These are phyloP conservation scores for Probaryconus sp. DNA, from an alignment of 1,140 invertebrate genomes.

Conservation along the genomic window DNA sequence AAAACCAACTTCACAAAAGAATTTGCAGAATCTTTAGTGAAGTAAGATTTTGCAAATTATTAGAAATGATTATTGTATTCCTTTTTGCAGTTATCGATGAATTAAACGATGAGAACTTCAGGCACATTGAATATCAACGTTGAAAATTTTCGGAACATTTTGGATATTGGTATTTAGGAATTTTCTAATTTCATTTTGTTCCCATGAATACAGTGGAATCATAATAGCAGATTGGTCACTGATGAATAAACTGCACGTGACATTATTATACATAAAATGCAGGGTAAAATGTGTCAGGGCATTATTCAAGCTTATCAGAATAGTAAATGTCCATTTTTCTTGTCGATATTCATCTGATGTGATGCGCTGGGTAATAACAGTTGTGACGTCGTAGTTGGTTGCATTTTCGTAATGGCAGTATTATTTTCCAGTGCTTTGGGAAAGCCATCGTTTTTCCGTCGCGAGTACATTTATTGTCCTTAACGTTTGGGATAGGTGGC, in stretches of 20 bases:
- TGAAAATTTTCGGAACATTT: no score
- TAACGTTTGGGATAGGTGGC: neutral
- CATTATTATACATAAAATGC: neutral
- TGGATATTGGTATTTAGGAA: no score
- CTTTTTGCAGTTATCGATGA: no score
- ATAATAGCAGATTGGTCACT: no score
- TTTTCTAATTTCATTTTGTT: no score
- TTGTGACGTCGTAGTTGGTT: neutral
- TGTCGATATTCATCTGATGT: conserved; percentile 9
- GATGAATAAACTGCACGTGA: conserved; percentile 2
- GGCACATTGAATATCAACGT: no score
- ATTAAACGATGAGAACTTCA: no score
- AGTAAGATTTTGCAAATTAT: no score
- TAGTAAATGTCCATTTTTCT: conserved; percentile 18
- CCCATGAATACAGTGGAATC: no score
- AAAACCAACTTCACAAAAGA: no score
- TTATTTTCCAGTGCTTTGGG: conserved; percentile 5
- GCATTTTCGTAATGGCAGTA: neutral
- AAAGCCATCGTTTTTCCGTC: conserved; percentile 3
- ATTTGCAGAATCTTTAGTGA: no score
- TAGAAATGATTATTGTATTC: no score
- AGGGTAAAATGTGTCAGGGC: neutral
- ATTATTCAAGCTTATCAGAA: conserved; percentile 28
- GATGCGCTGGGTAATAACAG: conserved; percentile 11
- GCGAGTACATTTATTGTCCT: conserved; percentile 24